These are phyloP conservation scores for Callipepla squamata DNA, from an alignment of 2,113 vertebrate genomes.

Conservation along the genomic window DNA sequence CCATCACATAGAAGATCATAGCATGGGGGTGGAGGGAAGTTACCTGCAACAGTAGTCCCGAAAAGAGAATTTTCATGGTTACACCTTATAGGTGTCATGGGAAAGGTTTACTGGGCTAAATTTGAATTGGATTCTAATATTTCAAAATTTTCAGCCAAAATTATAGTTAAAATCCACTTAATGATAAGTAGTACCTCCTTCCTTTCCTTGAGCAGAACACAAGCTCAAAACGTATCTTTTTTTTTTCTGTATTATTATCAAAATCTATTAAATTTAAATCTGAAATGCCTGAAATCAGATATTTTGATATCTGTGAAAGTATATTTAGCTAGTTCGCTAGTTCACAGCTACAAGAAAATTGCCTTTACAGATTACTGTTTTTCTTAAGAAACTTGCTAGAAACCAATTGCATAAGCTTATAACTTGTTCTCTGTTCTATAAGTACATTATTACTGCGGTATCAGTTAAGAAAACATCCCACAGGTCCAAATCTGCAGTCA, in stretches of 20 bases:
- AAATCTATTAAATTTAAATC: background rate
- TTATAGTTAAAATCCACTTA: background rate
- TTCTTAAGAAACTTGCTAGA: background rate
- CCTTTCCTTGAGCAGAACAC: background rate
- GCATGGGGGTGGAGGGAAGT: fast-evolving
- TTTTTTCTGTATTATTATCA: background rate
- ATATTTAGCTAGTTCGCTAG: background rate
- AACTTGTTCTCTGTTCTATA: background rate
- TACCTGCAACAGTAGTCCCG: background rate
- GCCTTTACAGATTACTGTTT: background rate
- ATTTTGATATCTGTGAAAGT: background rate
- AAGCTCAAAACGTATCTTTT: background rate
- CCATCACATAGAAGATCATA: background rate
- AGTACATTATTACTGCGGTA: background rate
- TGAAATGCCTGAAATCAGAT: background rate
- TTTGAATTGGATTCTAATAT: background rate
- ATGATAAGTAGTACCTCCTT: background rate
- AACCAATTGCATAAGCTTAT: background rate
- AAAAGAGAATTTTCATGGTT: background rate
- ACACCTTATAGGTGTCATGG: background rate
- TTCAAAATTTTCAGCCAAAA: background rate
- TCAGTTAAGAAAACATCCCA: background rate
- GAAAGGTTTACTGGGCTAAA: background rate
- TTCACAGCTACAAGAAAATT: background rate
- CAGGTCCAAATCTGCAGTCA: background rate